Conservation (phyloP, 2,888 invertebrate genomes). For the Heliothis peltigera region DNA sequence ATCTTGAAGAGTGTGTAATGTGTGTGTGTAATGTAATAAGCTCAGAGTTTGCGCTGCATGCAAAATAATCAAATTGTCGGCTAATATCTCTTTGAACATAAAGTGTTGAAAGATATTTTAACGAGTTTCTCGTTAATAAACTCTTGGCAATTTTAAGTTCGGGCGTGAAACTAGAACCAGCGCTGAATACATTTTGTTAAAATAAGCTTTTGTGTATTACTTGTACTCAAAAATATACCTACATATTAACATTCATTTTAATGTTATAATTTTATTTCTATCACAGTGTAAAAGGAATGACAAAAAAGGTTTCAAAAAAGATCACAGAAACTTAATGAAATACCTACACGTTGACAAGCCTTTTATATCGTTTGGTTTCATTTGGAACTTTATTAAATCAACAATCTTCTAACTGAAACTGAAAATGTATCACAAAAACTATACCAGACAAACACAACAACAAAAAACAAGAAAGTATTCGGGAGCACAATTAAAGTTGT, state of each 20-base stretch:
- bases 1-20: constrained; percentile 58
- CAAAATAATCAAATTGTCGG: constrained; percentile 72
- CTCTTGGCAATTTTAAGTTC: constrained; percentile 36
- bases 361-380: too few relatives aligned
- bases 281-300: too few relatives aligned
- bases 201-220: constrained; percentile 13
- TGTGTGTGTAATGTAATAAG: constrained; percentile 70
- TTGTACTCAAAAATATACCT: constrained; percentile 5
- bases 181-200: constrained; percentile 15
- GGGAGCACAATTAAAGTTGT: constrained; percentile 28
- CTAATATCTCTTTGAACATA: constrained; percentile 65
- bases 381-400: too few relatives aligned
- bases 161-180: constrained; percentile 28
- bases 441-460: neutral
- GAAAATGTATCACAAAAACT: neutral
- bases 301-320: too few relatives aligned
- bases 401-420: too few relatives aligned
- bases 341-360: too few relatives aligned
- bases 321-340: too few relatives aligned
- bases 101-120: constrained; percentile 61
- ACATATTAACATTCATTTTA: constrained; percentile 7
- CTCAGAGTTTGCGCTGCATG: constrained; percentile 68
- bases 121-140: constrained; percentile 59
- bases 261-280: neutral
- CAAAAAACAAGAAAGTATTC: constrained; percentile 5